Evolutionary conservation across 1,140 invertebrate species (phyloP), one percentile per base, ranked within the genome.

Genomic region (Manduca sexta): DNA sequence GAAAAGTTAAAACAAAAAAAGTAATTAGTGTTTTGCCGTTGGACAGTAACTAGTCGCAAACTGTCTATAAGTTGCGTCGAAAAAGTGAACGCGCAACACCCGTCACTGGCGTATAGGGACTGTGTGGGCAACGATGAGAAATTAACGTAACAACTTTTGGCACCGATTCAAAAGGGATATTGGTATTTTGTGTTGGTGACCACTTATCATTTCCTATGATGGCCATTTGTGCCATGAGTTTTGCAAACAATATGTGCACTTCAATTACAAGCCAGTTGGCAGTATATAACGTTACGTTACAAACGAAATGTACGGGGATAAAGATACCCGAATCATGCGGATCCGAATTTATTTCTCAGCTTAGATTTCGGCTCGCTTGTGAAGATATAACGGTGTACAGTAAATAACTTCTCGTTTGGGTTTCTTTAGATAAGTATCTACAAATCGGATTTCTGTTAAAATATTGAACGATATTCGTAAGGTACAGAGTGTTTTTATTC

Each of bases 131-230:
- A 2, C 34, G 3, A 35, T 12, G 34, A n/a, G 41, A 43, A 30
- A 43, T 43, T 43, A 43, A 43, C 26, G 41, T 43, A 43, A 43
- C 41, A 43, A 43, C n/a, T 43, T 43, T 43, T 43, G 41, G 41
- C 41, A 43, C 11, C 5, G 18, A 31, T 30, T 43, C 41, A 43
- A 43, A 30, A 43, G 7, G 21, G 41, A 29, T 30, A 40, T 40
- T 40, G 38, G 18, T 40, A 40, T 12, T 40, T 40, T 40, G 38
- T 40, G 38, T 14, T 18, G 5, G 38, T 17, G 38, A 40, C 12
- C 38, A 40, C 16, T 40, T 8, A 40, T 26, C 21, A 26, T 26
- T 26, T 26, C 21, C 21, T 26, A 26, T 26, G 21, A 26, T 26
- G 21, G 21, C 21, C 21, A 26, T 26, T 26, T 26, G 21, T 8